Evolutionary conservation across 2,888 invertebrate genomes (phyloP).

Genomic region (Harpagoxenus sublaevis): DNA sequence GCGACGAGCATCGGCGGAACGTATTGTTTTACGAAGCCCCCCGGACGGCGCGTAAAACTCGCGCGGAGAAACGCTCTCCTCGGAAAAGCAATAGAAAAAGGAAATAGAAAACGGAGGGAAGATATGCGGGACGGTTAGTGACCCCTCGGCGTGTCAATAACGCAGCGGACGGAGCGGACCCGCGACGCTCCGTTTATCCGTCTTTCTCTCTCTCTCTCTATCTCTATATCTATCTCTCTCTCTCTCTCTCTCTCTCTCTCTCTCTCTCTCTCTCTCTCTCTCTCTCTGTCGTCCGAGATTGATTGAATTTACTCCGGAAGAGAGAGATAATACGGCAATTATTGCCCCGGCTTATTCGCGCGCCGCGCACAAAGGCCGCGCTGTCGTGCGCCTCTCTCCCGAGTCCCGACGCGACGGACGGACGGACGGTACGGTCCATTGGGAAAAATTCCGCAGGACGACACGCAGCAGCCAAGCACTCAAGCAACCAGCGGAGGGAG

Average conservation of each 20-base stretch:
- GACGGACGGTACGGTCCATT: background rate
- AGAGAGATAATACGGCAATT: constrained; percentile 76
- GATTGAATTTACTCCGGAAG: constrained; percentile 77
- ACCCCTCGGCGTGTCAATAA: constrained; percentile 75
- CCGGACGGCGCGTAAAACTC: background rate
- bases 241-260: no score
- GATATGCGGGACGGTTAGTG: constrained; percentile 74
- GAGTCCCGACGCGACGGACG: background rate
- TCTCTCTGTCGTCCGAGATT: constrained; percentile 55
- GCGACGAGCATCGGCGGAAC: background rate
- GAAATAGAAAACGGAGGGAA: constrained; percentile 45
- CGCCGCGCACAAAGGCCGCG: constrained; percentile 63
- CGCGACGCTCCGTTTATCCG: constrained; percentile 66
- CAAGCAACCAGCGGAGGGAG: background rate
- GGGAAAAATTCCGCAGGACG: constrained; percentile 29
- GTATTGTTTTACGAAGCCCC: background rate
- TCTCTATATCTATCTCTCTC: no score
- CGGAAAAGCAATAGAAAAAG: background rate
- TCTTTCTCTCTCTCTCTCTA: constrained; percentile 37
- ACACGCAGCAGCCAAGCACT: background rate
- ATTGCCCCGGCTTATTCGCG: constrained; percentile 55
- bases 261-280: constrained; percentile 46
- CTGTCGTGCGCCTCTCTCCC: constrained; percentile 25
- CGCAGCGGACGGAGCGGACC: constrained; percentile 66
- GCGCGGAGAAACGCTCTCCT: background rate